Percentiles rank a stretch among this genome's conserved stretches.
Conservation (phyloP, 2,113 vertebrate genomes). For the Cercocebus atys region DNA sequence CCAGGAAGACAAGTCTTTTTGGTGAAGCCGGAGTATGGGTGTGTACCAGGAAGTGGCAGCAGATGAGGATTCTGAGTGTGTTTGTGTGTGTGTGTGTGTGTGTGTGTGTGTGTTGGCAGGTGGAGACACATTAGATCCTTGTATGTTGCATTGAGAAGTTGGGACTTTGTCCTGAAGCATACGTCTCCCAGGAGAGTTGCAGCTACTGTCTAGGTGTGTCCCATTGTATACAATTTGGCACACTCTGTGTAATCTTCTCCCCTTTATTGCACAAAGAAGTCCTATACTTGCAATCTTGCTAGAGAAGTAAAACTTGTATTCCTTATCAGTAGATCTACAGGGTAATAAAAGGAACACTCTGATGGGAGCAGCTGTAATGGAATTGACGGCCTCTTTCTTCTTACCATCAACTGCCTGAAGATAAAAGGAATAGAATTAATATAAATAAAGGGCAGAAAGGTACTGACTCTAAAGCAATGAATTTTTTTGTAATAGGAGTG, state of each 20-base stretch:
- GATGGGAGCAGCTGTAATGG: not conserved
- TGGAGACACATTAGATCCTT: not conserved
- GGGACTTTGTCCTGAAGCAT: not conserved
- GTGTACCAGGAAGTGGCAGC: not conserved
- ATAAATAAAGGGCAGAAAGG: not conserved
- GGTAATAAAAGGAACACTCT: not conserved
- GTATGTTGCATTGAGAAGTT: not conserved
- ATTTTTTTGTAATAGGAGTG: not conserved
- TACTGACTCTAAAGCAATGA: not conserved
- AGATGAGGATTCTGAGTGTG: not conserved
- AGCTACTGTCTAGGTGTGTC: not conserved
- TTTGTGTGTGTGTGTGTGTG: not conserved
- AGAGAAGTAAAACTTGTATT: not conserved
- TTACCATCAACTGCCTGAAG: not conserved
- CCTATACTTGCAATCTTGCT: not conserved
- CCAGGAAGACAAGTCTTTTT: constrained; percentile 44
- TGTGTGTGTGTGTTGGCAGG: not conserved
- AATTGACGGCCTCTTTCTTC: not conserved
- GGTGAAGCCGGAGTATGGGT: not conserved
- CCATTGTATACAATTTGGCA: not conserved
- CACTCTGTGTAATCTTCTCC: not conserved
- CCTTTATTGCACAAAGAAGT: not conserved
- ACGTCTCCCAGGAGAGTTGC: not conserved
- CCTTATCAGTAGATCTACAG: not conserved
- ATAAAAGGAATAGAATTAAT: not conserved